Evolutionary conservation across 2,113 vertebrate genomes (phyloP).

Genomic region (Dascyllus trimaculatus): DNA sequence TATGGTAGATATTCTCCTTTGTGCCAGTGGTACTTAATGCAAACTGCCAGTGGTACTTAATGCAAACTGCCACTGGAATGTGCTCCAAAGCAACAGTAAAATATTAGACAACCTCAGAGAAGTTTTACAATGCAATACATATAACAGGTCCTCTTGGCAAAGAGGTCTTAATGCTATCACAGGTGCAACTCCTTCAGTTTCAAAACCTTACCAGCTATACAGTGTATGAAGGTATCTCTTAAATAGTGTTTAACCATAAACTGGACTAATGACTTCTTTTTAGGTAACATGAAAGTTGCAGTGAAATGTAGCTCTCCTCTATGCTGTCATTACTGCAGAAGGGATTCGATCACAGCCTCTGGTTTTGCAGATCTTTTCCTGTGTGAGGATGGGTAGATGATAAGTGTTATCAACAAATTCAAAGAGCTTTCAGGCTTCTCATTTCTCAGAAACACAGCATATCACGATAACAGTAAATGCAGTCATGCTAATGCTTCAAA

Average conservation of each 20-base stretch:
- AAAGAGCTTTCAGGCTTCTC: neutral
- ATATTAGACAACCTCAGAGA: conserved; percentile 19
- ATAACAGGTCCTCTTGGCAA: conserved; percentile 27
- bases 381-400: conserved; percentile 62
- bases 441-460: conserved; percentile 66
- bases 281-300: conserved; percentile 21
- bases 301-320: neutral
- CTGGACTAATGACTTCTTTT: conserved; percentile 29
- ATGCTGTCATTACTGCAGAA: conserved; percentile 89
- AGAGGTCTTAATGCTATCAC: conserved; percentile 21
- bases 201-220: conserved; percentile 46
- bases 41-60: neutral
- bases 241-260: conserved; percentile 53
- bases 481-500: neutral
- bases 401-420: conserved; percentile 49
- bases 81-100: conserved; percentile 22
- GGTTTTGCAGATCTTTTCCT: conserved; percentile 97
- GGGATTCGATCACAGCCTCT: conserved; percentile 92
- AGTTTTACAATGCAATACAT: conserved; percentile 22
- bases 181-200: conserved; percentile 49
- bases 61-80: conserved; percentile 12
- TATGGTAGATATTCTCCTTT: neutral
- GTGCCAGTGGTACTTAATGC: neutral
- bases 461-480: conserved; percentile 16
- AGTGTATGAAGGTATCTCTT: conserved; percentile 60